Percentiles rank a stretch among this genome's conserved stretches.
Evolutionary conservation across 1,140 invertebrate species (phyloP).

Genomic region (Elymnias hypermnestra): DNA sequence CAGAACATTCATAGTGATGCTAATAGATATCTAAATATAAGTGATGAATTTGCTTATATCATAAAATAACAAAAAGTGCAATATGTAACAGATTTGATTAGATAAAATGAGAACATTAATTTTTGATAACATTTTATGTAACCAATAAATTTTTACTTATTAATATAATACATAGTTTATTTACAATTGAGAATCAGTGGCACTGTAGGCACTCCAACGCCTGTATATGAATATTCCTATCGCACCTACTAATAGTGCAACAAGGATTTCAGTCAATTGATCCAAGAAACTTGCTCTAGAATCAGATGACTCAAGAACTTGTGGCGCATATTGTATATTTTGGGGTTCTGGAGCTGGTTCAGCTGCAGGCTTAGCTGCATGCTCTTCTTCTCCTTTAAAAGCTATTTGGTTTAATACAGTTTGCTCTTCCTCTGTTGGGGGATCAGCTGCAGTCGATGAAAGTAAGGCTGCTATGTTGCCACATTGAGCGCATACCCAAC

Average conservation of each 20-base stretch:
- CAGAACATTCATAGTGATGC: no score
- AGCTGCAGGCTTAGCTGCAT: slow-evolving; percentile 45
- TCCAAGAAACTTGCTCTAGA: slow-evolving; percentile 51
- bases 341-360: slow-evolving; percentile 43
- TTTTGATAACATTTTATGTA: not conserved
- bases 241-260: slow-evolving; percentile 56
- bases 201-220: slow-evolving; percentile 49
- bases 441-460: slow-evolving; percentile 59
- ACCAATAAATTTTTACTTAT: slow-evolving; percentile 1
- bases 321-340: slow-evolving; percentile 20
- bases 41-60: no score
- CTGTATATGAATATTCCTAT: slow-evolving; percentile 64
- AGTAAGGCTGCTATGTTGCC: slow-evolving; percentile 76
- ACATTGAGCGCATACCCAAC: slow-evolving; percentile 79
- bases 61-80: no score
- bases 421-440: slow-evolving; percentile 73
- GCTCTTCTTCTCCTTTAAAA: slow-evolving; percentile 66
- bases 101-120: not conserved
- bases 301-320: slow-evolving; percentile 53
- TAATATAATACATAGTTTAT: slow-evolving; percentile 1
- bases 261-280: slow-evolving; percentile 58
- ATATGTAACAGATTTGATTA: not conserved
- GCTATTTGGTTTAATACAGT: slow-evolving; percentile 66
- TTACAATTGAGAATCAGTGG: slow-evolving; percentile 49
- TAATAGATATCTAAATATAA: no score